Percentiles rank a stretch among this genome's conserved stretches.
phyloP scores from a whole-genome alignment of 2,888 invertebrate genomes.

The Microplitis deprimator region DNA sequence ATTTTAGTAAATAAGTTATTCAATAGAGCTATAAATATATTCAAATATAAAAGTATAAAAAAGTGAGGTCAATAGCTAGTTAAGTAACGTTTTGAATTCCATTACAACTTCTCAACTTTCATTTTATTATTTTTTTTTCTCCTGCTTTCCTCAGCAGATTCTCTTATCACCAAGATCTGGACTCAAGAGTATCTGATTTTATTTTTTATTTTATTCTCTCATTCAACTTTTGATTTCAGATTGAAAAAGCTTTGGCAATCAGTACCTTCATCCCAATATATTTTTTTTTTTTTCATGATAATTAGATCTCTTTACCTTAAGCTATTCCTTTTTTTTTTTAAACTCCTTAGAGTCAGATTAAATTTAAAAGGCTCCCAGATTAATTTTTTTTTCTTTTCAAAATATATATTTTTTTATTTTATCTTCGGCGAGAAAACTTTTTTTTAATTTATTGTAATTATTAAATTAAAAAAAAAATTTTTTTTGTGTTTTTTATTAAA shows the following conservation, averaged over 20 bases:
- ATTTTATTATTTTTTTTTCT: constrained; percentile 38
- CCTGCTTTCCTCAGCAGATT: constrained; percentile 16
- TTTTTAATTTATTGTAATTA: too few relatives aligned
- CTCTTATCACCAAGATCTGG: neutral
- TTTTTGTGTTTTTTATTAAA: too few relatives aligned
- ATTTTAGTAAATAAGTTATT: neutral
- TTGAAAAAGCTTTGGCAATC: constrained; percentile 47
- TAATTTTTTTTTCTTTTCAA: too few relatives aligned
- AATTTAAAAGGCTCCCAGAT: neutral
- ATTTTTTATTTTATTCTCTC: neutral
- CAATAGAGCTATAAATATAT: neutral
- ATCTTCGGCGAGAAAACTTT: too few relatives aligned
- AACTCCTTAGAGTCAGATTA: neutral
- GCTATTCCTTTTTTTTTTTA: neutral
- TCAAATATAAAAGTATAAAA: neutral
- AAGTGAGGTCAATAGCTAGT: neutral
- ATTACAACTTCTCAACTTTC: constrained; percentile 16
- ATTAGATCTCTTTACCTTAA: constrained; percentile 46
- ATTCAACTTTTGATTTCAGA: constrained; percentile 18
- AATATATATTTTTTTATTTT: too few relatives aligned
- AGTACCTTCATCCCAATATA: constrained; percentile 46
- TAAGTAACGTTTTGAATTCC: constrained; percentile 2
- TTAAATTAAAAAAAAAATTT: too few relatives aligned
- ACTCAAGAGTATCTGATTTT: neutral
- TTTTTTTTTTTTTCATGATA: constrained; percentile 47